Percentiles rank a stretch among this genome's conserved stretches.
phyloP scores from a whole-genome alignment of 2,113 vertebrate species.

The Cygnus buccinator region DNA sequence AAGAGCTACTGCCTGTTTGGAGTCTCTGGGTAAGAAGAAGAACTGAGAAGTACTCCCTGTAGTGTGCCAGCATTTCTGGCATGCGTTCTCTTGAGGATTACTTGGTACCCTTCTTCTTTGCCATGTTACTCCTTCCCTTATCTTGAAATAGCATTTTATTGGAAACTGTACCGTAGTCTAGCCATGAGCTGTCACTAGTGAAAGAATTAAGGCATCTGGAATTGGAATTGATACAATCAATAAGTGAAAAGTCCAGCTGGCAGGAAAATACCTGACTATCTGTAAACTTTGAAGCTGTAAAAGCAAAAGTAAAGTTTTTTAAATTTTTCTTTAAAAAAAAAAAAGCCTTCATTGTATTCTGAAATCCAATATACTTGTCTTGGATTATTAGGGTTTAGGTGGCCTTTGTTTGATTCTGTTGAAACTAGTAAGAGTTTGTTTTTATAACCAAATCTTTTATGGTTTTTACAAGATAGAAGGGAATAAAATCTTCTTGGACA shows the following conservation, averaged over 20 bases:
- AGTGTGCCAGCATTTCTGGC: conserved; percentile 85
- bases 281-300: neutral
- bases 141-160: conserved; percentile 85
- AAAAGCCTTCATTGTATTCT: neutral
- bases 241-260: neutral
- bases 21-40: conserved; percentile 78
- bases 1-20: conserved; percentile 82
- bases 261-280: neutral
- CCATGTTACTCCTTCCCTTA: conserved; percentile 82
- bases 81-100: conserved; percentile 81
- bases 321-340: neutral
- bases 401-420: neutral
- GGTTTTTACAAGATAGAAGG: neutral
- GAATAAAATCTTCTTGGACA: neutral
- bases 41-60: conserved; percentile 80
- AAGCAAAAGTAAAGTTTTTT: neutral
- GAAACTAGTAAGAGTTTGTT: neutral
- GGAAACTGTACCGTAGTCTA: conserved; percentile 83
- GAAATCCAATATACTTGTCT: neutral
- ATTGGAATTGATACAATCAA: conserved; percentile 58
- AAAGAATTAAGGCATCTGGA: conserved; percentile 80
- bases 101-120: conserved; percentile 81
- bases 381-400: neutral
- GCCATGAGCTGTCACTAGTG: conserved; percentile 81
- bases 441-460: neutral